Percentiles rank a stretch among this genome's conserved stretches.
These are phyloP conservation scores for Mycetomoellerius zeteki DNA, from an alignment of 1,140 invertebrate genomes.

Conservation along the genomic window DNA sequence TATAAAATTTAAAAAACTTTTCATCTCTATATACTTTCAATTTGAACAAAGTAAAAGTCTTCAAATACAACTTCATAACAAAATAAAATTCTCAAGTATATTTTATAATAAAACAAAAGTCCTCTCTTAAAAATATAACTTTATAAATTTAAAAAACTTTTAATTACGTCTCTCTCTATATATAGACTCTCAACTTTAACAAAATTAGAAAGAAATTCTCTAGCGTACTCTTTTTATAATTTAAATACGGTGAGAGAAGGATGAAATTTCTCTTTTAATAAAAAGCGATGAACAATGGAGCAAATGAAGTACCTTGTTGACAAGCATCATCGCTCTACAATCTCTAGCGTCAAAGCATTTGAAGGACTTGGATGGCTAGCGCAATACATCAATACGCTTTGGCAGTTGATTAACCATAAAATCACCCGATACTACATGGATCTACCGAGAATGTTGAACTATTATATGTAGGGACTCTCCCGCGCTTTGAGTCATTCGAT, in stretches of 20 bases:
- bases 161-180: neutral
- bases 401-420: conserved; percentile 20
- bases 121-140: neutral
- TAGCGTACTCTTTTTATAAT: neutral
- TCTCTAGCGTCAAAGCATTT: conserved; percentile 21
- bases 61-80: no score
- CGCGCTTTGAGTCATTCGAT: conserved; percentile 21
- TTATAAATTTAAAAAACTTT: neutral
- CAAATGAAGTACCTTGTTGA: neutral
- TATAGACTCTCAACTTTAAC: neutral
- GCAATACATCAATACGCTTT: conserved; percentile 38
- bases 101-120: neutral
- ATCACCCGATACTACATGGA: neutral
- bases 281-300: conserved; percentile 13
- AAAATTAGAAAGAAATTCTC: neutral
- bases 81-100: no score
- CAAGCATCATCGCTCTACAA: conserved; percentile 13
- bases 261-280: neutral
- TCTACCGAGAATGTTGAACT: conserved; percentile 2
- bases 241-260: neutral
- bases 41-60: neutral
- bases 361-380: conserved; percentile 9
- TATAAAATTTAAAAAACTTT: neutral
- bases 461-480: neutral
- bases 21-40: neutral